Evolutionary conservation across 1,140 invertebrate species (phyloP), one percentile per base, ranked within the genome.

Genomic region (Drosophila ananassae): DNA sequence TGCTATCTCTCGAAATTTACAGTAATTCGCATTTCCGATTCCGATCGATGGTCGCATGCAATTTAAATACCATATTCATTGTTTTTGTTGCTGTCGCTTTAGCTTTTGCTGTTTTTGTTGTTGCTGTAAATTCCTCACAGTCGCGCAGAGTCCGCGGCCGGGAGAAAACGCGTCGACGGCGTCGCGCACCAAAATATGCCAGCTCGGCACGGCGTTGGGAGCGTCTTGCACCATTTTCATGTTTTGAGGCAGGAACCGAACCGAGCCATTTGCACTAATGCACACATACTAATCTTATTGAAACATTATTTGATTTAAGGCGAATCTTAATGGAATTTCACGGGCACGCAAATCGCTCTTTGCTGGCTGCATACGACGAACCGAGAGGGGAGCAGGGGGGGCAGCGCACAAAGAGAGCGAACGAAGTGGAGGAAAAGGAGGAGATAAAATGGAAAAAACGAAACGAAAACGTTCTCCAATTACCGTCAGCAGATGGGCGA

Each of bases 391-490:
- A 73, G 78, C 53, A 1, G 62, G 32, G 39, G 47, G 44, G 55
- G 67, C 80, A 79, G 73, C 60, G 73, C 72, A 90, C 82, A 80
- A 78, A 87, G 77, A 79, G 80, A 69, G 79, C 66, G 83, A 89
- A 87, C 68, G 75, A 79, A 89, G 79, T 81, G 83, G 81, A 22
- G 41, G 84, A 74, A 80, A 85, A 89, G 84, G 78, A 77, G 79
- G 84, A 89, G 84, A 89, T 89, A 89, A 83, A 84, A 87, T 89
- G 87, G 85, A 89, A 77, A 22, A 47, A 47, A 47, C 44, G 44
- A 47, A 47, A 47, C 44, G 44, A 79, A 89, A 89, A 87, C 83
- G 83, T 87, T 87, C 83, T 89, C 83, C 83, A 87, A 89, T 87
- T 87, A 87, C 83, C 82, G 81, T 83, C 77, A 89, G 71, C 80